Conservation (phyloP, 2,113 vertebrate genomes). For the Tetrao urogallus region DNA sequence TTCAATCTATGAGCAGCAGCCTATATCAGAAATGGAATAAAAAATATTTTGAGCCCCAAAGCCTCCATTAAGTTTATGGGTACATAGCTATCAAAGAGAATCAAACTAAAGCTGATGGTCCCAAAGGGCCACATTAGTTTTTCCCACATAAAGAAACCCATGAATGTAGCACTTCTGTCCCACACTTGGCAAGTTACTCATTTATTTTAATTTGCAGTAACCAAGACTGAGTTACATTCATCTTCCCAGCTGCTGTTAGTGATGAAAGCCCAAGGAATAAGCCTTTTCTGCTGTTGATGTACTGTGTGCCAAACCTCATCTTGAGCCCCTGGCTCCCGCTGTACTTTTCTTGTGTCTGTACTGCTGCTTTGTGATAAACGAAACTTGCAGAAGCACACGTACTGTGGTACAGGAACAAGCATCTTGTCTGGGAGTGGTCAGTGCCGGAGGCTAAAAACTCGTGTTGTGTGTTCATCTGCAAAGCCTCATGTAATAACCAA, state of each 20-base stretch:
- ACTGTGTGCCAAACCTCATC: slow-evolving; percentile 59
- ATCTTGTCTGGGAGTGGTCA: slow-evolving; percentile 64
- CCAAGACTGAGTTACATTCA: slow-evolving; percentile 59
- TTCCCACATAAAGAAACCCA: slow-evolving; percentile 9
- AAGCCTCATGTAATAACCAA: slow-evolving; percentile 63
- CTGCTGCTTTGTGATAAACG: slow-evolving; percentile 53
- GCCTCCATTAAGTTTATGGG: neutral
- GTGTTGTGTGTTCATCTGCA: slow-evolving; percentile 28
- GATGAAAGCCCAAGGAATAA: slow-evolving; percentile 66
- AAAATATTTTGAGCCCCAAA: neutral
- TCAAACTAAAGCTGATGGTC: slow-evolving; percentile 8
- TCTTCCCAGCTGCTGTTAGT: slow-evolving; percentile 63
- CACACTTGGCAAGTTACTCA: slow-evolving; percentile 50
- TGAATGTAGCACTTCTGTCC: slow-evolving; percentile 38
- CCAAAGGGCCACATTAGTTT: slow-evolving; percentile 8
- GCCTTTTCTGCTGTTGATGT: slow-evolving; percentile 51
- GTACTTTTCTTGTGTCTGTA: slow-evolving; percentile 62
- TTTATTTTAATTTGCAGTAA: slow-evolving; percentile 65
- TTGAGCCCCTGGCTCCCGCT: slow-evolving; percentile 46
- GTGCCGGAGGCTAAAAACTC: slow-evolving; percentile 61
- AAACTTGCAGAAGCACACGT: slow-evolving; percentile 64
- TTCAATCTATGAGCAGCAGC: neutral
- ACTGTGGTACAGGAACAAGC: slow-evolving; percentile 48
- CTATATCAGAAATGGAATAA: neutral
- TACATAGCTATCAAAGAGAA: neutral